Base-by-base conservation (phyloP, 2,888 invertebrate species). In the Torymus tubicola region DNA sequence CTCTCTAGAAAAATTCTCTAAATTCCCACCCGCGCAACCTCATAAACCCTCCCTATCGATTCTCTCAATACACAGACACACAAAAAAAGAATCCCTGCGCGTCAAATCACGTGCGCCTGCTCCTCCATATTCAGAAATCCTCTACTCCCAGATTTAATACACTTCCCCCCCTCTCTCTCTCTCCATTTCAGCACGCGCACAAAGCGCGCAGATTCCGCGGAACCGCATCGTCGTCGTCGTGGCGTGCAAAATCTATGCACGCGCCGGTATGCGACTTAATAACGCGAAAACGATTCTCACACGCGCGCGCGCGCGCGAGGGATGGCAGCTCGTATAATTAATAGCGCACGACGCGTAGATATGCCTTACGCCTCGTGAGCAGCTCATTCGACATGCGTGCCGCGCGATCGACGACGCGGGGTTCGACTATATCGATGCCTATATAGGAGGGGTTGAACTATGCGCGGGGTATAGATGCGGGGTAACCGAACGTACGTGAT, bases 181-280 rank as follows among this genome's bases (percentile, higher is more conserved):
- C 42, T 8, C 42, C 42, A 42, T 1, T 21, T 21, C 21, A 21
- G 21, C 21, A 42, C 8, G 42, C 42, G 42, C 42, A 42, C 42
- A 42, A 42, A 42, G 42, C 13, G 64, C 55, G 21, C 10, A 52
- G 50, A 57, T 50, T 67, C 21, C 87, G 84, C 83, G 81, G 89
- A 89, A 88, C 89, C 89, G 89, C 87, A 82, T 88, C 88, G 89
- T 90, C n/a, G n/a, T n/a, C n/a, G n/a, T n/a, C n/a, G n/a, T n/a
- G n/a, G n/a, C 42, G 8, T 5, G 42, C 42, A 8, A 42, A 42
- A 42, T 42, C 42, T 42, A 42, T 42, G 42, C 42, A 42, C 42
- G 42, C 87, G 84, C 83, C 81, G 89, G 89, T 88, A 90, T 89
- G 89, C 87, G 82, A 88, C 88, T 89, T 90, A 90, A 90, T 89